Percentiles rank a stretch among this genome's conserved stretches.
Conservation (phyloP, 2,113 vertebrate genomes). For the Salminus brasiliensis region DNA sequence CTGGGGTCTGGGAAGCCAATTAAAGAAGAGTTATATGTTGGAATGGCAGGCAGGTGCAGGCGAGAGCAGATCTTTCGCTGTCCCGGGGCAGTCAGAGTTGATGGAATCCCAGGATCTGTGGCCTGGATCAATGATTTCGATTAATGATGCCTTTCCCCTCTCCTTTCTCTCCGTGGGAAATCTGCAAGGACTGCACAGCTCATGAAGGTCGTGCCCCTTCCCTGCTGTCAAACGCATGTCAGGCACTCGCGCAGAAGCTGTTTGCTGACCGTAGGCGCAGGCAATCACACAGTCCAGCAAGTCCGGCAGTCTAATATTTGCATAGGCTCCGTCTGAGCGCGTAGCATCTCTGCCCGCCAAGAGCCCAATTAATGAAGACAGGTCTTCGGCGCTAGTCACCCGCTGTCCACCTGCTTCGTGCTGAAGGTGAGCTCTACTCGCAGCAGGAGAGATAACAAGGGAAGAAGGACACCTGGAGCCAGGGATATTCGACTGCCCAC, state of each 20-base stretch:
- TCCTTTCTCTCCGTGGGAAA: conserved; percentile 10
- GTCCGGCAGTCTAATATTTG: conserved; percentile 33
- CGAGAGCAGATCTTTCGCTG: conserved; percentile 64
- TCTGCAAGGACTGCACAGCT: background rate
- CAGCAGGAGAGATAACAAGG: conserved; percentile 5
- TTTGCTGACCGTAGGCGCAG: conserved; percentile 15
- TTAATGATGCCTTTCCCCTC: conserved; percentile 26
- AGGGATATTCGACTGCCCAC: background rate
- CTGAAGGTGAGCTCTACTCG: background rate
- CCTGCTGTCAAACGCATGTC: background rate
- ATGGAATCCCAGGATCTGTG: conserved; percentile 34
- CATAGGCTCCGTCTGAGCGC: conserved; percentile 7
- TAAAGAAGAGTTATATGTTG: conserved; percentile 64
- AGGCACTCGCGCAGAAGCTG: background rate
- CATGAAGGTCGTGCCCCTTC: conserved; percentile 2
- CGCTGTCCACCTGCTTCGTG: background rate
- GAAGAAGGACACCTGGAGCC: background rate
- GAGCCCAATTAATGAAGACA: conserved; percentile 35
- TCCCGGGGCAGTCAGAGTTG: conserved; percentile 44
- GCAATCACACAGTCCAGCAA: conserved; percentile 26
- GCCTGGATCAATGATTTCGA: conserved; percentile 48
- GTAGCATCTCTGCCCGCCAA: conserved; percentile 9
- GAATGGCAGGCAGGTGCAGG: conserved; percentile 41
- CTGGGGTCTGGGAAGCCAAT: conserved; percentile 69
- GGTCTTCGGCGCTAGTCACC: background rate